These are phyloP conservation scores for Amblyraja radiata DNA, from an alignment of 2,797 vertebrate genomes.

Conservation along the genomic window DNA sequence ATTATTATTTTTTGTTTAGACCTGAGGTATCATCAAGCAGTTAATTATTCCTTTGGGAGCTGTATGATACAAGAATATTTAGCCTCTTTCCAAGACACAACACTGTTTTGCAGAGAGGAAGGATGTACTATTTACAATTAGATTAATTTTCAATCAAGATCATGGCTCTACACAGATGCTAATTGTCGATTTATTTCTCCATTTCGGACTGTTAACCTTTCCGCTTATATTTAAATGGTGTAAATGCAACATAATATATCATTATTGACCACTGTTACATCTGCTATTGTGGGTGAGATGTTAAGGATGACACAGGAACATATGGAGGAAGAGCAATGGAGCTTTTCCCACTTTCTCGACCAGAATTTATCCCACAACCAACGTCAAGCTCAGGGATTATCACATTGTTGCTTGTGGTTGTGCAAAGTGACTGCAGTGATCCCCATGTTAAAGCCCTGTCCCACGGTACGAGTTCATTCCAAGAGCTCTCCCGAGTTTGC, in stretches of 20 bases:
- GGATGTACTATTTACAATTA: background rate
- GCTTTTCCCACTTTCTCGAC: background rate
- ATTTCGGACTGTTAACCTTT: background rate
- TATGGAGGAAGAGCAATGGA: background rate
- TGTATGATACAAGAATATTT: background rate
- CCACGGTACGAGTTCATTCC: too few species aligned
- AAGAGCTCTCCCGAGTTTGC: too few species aligned
- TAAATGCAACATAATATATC: background rate
- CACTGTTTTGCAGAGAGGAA: background rate
- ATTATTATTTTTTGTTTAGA: background rate
- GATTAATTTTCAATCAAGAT: conserved; percentile 14
- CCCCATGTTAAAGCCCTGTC: background rate
- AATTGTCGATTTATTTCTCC: background rate
- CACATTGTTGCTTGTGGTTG: background rate
- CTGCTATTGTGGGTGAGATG: background rate
- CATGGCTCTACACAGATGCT: background rate
- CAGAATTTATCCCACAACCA: background rate
- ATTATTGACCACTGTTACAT: background rate
- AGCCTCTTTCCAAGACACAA: background rate
- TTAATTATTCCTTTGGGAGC: conserved; percentile 11
- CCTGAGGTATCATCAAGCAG: background rate
- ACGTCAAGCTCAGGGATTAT: background rate
- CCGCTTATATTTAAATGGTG: background rate
- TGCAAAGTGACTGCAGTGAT: background rate
- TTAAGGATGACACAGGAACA: background rate